phyloP scores from a whole-genome alignment of 1,140 invertebrate species.

The Cylas formicarius region DNA sequence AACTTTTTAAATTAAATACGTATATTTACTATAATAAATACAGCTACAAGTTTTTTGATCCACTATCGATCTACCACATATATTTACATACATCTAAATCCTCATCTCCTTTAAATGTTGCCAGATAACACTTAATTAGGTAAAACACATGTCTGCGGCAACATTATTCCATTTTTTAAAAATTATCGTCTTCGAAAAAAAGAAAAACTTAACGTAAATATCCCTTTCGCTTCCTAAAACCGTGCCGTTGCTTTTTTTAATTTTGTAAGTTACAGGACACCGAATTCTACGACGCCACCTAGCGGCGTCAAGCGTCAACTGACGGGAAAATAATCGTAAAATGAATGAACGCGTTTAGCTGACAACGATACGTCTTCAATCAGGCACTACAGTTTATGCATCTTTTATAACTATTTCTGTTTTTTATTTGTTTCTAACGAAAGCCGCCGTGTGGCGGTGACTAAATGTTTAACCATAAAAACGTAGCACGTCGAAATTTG shows the following conservation, averaged over 20 bases:
- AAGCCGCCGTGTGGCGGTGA: not conserved
- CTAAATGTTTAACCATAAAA: conserved; percentile 2
- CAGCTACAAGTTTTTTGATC: conserved; percentile 28
- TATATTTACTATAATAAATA: conserved; percentile 33
- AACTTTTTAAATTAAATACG: conserved; percentile 30
- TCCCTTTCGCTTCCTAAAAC: conserved; percentile 9
- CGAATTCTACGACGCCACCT: not conserved
- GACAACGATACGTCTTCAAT: conserved; percentile 31
- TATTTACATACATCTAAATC: conserved; percentile 35
- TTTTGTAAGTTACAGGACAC: not conserved
- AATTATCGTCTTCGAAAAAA: conserved; percentile 22
- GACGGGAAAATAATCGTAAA: not conserved
- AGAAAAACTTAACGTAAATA: conserved; percentile 21
- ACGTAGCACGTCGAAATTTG: not conserved
- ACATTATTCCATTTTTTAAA: conserved; percentile 21
- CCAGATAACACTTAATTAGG: conserved; percentile 33
- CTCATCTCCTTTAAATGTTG: too few species aligned
- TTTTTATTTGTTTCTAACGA: conserved; percentile 1
- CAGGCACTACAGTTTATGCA: conserved; percentile 31
- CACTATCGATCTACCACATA: conserved; percentile 32
- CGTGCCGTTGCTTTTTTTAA: too few species aligned
- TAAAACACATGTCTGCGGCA: conserved; percentile 25
- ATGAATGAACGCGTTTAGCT: conserved; percentile 12
- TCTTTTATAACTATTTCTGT: conserved; percentile 12
- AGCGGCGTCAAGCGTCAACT: not conserved